Percentiles rank a stretch among this genome's conserved stretches.
phyloP scores from a whole-genome alignment of 2,113 vertebrate genomes.

The Hylia prasina region DNA sequence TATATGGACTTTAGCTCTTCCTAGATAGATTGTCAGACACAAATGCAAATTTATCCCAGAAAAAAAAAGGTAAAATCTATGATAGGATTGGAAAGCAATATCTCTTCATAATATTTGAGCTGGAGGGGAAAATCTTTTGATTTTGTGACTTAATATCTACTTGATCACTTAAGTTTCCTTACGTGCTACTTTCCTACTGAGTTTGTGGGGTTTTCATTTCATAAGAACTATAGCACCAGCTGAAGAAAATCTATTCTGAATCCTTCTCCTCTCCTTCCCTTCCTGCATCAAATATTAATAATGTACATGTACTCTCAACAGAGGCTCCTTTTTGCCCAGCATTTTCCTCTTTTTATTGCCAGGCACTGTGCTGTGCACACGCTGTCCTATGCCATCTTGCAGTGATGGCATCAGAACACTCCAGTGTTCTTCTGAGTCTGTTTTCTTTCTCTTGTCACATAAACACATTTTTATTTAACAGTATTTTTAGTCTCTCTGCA shows the following conservation, averaged over 20 bases:
- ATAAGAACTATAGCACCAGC: not conserved
- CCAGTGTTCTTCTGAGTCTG: not conserved
- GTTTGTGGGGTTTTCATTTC: not conserved
- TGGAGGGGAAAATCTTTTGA: not conserved
- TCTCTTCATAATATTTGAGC: not conserved
- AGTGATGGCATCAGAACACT: accelerated
- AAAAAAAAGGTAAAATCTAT: not conserved
- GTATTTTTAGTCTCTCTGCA: not conserved
- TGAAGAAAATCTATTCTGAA: not conserved
- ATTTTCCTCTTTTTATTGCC: not conserved
- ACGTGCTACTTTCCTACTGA: not conserved
- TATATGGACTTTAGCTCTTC: not conserved
- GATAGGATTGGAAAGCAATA: not conserved
- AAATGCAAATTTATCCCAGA: not conserved
- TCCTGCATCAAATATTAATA: not conserved
- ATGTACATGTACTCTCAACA: not conserved
- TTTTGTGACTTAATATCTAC: not conserved
- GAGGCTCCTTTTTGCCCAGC: not conserved
- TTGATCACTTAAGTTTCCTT: not conserved
- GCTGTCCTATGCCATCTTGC: not conserved
- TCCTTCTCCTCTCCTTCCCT: not conserved
- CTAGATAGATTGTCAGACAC: not conserved
- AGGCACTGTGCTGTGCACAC: not conserved
- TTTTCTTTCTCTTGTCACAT: not conserved
- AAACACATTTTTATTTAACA: not conserved